Evolutionary conservation across 2,888 invertebrate genomes (phyloP).

Genomic region (Tetheella fluctuosa): DNA sequence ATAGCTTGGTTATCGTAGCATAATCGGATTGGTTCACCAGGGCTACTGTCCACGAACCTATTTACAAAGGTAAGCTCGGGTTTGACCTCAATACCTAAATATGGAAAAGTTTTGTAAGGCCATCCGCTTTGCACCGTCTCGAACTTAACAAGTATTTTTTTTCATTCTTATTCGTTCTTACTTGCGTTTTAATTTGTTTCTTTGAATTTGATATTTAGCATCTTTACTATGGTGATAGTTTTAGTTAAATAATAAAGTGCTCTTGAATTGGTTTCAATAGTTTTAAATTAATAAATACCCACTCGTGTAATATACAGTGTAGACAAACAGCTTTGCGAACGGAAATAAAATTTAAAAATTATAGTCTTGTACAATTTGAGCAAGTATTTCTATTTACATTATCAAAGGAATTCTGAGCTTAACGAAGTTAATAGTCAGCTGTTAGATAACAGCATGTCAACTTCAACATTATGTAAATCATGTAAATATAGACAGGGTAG

Average conservation of each 20-base stretch:
- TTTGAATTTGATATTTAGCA: neutral
- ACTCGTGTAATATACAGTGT: too few relatives aligned
- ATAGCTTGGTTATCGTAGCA: slow-evolving; percentile 52
- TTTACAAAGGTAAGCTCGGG: slow-evolving; percentile 61
- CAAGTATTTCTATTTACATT: neutral
- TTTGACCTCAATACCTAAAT: slow-evolving; percentile 76
- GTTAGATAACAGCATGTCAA: slow-evolving; percentile 13
- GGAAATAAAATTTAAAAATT: too few relatives aligned
- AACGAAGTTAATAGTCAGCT: slow-evolving; percentile 16
- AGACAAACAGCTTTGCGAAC: too few relatives aligned
- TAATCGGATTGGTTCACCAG: slow-evolving; percentile 63
- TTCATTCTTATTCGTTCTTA: slow-evolving; percentile 33
- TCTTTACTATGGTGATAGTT: neutral
- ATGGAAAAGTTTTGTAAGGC: slow-evolving; percentile 75
- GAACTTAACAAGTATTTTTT: slow-evolving; percentile 38
- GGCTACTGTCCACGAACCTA: slow-evolving; percentile 37
- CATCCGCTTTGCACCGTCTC: slow-evolving; percentile 42
- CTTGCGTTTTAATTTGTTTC: too few relatives aligned
- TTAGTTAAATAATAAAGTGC: neutral
- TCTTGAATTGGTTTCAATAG: neutral
- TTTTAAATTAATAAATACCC: neutral
- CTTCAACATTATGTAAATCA: neutral
- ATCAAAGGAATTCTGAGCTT: neutral
- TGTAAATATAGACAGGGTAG: too few relatives aligned
- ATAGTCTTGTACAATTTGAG: too few relatives aligned